phyloP scores from a whole-genome alignment of 2,797 vertebrate species.

The Hoplostethus mediterraneus region DNA sequence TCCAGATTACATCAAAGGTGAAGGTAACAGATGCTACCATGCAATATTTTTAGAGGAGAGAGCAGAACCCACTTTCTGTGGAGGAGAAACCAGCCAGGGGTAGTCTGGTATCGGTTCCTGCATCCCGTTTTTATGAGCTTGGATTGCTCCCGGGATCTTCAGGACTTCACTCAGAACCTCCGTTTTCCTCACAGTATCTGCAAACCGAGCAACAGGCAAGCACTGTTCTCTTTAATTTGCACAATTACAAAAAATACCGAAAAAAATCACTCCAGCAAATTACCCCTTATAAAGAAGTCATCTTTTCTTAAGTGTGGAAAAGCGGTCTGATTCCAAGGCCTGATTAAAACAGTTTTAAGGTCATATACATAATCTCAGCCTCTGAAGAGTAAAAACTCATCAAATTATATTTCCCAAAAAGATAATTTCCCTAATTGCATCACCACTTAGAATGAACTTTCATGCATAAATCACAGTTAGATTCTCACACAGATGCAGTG shows the following conservation, averaged over 20 bases:
- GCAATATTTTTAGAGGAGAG: not conserved
- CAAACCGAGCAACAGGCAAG: slow-evolving; percentile 38
- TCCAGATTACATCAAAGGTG: not conserved
- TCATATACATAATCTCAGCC: not conserved
- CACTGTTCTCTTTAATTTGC: not conserved
- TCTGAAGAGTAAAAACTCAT: not conserved
- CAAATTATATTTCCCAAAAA: not conserved
- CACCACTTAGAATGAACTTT: not conserved
- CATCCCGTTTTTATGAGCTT: not conserved
- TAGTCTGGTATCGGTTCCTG: slow-evolving; percentile 40
- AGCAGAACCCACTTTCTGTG: slow-evolving; percentile 49
- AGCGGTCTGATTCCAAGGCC: not conserved
- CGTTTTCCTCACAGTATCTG: slow-evolving; percentile 86
- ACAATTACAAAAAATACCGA: slow-evolving; percentile 9
- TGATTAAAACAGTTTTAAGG: not conserved
- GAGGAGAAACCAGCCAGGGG: slow-evolving; percentile 24
- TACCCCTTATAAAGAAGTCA: too few relatives aligned
- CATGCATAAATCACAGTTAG: slow-evolving; percentile 32
- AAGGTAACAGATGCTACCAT: not conserved
- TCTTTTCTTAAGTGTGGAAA: too few relatives aligned
- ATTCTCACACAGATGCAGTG: slow-evolving; percentile 27
- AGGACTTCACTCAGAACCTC: slow-evolving; percentile 86
- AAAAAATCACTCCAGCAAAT: not conserved
- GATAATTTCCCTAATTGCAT: slow-evolving; percentile 17
- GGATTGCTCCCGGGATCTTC: slow-evolving; percentile 77